Evolutionary conservation across 2,888 invertebrate species (phyloP).

Genomic region (Metalampra italica): DNA sequence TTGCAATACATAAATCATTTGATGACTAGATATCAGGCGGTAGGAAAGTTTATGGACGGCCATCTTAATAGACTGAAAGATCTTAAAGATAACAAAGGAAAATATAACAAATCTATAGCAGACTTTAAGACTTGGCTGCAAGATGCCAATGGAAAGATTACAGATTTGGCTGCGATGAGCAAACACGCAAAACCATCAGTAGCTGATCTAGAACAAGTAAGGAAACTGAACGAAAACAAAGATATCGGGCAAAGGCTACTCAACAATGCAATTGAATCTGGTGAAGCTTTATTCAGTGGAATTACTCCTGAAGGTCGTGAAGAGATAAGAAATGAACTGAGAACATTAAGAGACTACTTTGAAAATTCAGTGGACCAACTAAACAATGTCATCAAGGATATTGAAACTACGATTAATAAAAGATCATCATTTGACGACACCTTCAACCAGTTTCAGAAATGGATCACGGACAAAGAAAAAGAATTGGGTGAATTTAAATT

Average conservation of each 20-base stretch:
- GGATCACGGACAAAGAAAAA: conserved; percentile 89
- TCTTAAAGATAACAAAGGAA: conserved; percentile 83
- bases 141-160: conserved; percentile 86
- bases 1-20: conserved; percentile 89
- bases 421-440: conserved; percentile 96
- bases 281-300: conserved; percentile 92
- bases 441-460: conserved; percentile 90
- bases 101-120: conserved; percentile 81
- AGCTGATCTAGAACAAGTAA: conserved; percentile 86
- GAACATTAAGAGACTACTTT: conserved; percentile 88
- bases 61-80: conserved; percentile 86
- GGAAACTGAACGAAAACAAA: conserved; percentile 84
- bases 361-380: conserved; percentile 91
- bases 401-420: conserved; percentile 93
- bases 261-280: conserved; percentile 89
- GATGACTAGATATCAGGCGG: conserved; percentile 85
- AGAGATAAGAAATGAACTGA: conserved; percentile 87
- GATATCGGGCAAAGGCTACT: conserved; percentile 88
- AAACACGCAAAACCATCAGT: conserved; percentile 87
- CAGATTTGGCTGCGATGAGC: conserved; percentile 84
- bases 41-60: conserved; percentile 83
- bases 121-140: conserved; percentile 89
- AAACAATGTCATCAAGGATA: conserved; percentile 89
- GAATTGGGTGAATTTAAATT: conserved; percentile 84
- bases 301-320: conserved; percentile 94